Base-by-base conservation (phyloP, 64 coral and sea anemone species). In the Porites australiensis region DNA sequence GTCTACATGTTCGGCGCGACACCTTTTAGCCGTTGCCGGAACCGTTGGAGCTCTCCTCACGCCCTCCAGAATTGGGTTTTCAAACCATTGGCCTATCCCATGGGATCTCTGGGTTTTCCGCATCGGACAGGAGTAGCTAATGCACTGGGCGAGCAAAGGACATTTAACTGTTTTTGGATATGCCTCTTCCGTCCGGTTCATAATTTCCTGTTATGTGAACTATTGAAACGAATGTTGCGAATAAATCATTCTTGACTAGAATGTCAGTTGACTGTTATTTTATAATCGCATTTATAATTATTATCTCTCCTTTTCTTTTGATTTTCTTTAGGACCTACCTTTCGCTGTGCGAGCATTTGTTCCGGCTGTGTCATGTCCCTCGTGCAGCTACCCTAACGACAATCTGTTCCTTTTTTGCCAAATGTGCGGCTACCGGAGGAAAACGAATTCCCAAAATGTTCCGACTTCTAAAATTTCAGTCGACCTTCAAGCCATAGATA, bases 61-160 rank as follows among this genome's bases (percentile, higher is more conserved):
- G 16, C 88, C 88, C 6, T 70, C 46, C 14, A 44, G 22, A 6
- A 66, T 22, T 90, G 81, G 90, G 19, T 91, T 91, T 19, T 83
- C 64, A 16, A 16, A 7, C 59, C 44, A 18, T 8, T 83, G 76
- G 58, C 73, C 74, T 15, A n/a, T 90, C 5, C 88, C 74, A 47
- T 90, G 88, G 88, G 88, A 90, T 50, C 58, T 91, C 44, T 91
- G 66, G 77, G 43, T 74, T 3, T 91, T 83, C 61, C 66, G 63
- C 53, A 23, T 89, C 44, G 9, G 13, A 50, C 10, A 71, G 3
- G n/a, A n/a, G 8, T 55, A 71, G 68, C 10, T n/a, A 1, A 23
- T 19, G 8, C 61, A 15, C n/a, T 22, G 21, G n/a, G 10, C 10
- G 8, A 71, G 10, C 10, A 4, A 71, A 4, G 37, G 27, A 23